Percentiles rank a stretch among this genome's conserved stretches.
Evolutionary conservation across 2,797 vertebrate genomes (phyloP).

Genomic region (Gambelia wislizenii): DNA sequence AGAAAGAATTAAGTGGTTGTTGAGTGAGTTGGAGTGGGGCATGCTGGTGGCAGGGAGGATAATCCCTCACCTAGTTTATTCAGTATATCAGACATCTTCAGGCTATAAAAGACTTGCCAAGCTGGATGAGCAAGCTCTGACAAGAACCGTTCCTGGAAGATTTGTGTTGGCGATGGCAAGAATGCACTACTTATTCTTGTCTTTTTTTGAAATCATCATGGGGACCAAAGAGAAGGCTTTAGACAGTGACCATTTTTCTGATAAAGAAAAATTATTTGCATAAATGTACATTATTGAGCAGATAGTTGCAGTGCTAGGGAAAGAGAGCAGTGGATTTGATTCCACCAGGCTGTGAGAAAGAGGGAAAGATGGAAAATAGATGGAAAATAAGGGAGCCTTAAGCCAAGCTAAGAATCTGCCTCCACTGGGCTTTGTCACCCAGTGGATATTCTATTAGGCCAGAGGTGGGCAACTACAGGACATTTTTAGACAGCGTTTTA

Average conservation of each 20-base stretch:
- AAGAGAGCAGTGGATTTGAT: neutral
- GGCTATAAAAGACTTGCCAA: conserved; percentile 4
- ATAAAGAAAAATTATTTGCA: neutral
- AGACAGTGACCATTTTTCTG: neutral
- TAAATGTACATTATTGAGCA: neutral
- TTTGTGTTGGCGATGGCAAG: neutral
- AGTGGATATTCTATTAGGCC: neutral
- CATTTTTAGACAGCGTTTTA: too few relatives aligned
- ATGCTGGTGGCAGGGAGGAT: neutral
- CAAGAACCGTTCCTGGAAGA: neutral
- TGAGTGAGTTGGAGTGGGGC: neutral
- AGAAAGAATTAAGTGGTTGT: conserved; percentile 1
- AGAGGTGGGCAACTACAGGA: too few relatives aligned
- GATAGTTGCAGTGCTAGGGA: neutral
- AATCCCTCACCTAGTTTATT: neutral
- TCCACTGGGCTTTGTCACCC: neutral
- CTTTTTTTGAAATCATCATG: neutral
- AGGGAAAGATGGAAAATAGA: neutral
- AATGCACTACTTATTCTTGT: neutral
- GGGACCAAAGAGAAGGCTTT: neutral
- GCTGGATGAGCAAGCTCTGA: neutral
- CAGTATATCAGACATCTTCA: neutral
- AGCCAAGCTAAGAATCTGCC: neutral
- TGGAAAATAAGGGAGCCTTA: neutral
- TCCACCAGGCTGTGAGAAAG: neutral